A percentile compares a stretch with the other conserved stretches of the same genome.
Conservation (phyloP, 1,140 invertebrate species). For the Drosophila mauritiana region DNA sequence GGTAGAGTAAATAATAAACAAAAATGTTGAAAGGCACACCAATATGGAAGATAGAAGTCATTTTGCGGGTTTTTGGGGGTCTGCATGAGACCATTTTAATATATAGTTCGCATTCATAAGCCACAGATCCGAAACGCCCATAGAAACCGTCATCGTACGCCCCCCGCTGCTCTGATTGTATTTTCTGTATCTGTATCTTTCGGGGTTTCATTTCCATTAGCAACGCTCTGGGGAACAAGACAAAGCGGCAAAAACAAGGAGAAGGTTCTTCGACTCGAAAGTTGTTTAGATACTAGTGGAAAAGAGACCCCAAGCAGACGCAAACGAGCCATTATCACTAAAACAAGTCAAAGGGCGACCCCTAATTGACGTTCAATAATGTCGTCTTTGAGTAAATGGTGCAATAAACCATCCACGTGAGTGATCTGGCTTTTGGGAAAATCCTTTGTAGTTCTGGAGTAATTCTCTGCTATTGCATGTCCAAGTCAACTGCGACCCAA, state of each 20-base stretch:
- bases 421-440: background rate
- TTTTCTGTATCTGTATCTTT: constrained; percentile 7
- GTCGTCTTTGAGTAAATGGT: too few species aligned
- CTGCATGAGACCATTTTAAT: background rate
- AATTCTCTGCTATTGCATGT: constrained; percentile 1
- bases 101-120: background rate
- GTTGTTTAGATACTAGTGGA: constrained; percentile 40
- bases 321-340: constrained; percentile 26
- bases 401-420: too few species aligned
- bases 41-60: too few species aligned
- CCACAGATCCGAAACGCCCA: too few species aligned
- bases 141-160: background rate
- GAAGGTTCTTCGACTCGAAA: background rate
- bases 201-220: constrained; percentile 43
- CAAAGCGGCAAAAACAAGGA: background rate
- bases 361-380: constrained; percentile 75
- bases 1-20: constrained; percentile 5
- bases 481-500: background rate
- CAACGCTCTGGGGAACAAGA: constrained; percentile 24
- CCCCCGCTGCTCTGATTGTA: constrained; percentile 18
- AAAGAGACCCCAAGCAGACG: constrained; percentile 37
- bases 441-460: background rate
- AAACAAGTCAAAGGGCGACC: constrained; percentile 50
- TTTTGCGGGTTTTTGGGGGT: background rate
- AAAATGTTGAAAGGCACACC: background rate